Base-by-base conservation (phyloP, 2,113 vertebrate genomes). In the Indri indri region DNA sequence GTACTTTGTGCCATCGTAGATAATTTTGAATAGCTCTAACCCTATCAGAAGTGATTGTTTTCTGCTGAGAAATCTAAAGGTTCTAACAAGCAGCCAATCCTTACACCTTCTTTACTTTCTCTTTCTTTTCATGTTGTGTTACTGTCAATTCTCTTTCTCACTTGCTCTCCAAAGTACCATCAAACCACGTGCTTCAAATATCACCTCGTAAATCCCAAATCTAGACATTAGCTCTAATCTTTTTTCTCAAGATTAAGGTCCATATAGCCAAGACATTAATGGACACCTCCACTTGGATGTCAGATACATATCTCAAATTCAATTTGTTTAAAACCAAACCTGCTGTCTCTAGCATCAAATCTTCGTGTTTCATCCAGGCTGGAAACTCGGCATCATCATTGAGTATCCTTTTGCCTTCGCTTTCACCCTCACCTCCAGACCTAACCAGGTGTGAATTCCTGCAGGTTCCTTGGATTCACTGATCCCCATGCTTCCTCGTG, bases 121-220 rank as follows among this genome's bases (percentile, higher is more conserved):
- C 74, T 87, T 91, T n/a, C 17, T 57, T 73, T 22, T 52, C 57
- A 20, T 30, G 8, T 1, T 82, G 14, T 74, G 2, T 16, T 11
- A 10, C 5, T 61, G 12, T 82, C n/a, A 18, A 23, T 68, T 80
- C 54, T 68, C 10, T 70, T 80, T 13, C 32, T 68, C 52, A 45
- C 9, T 45, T 37, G 23, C 6, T 84, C 10, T 70, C 18, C 30
- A 18, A 6, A 25, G 0, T 73, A 5, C 20, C 79, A 45, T 81
- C 11, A 50, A n/a, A 66, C 8, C 37, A 52, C 0, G 0, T 0
- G 14, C 37, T 84, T 17, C 3, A 27, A 42, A 27, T 40, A 18
- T 42, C 27, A 25, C 40, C 17, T 85, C 52, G 30, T 14, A 17
- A 91, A 76, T 52, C 22, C 32, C 40, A 18, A 20, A 13, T n/a